Evolutionary conservation across 2,113 vertebrate species (phyloP).

Genomic region (Lepus americanus): DNA sequence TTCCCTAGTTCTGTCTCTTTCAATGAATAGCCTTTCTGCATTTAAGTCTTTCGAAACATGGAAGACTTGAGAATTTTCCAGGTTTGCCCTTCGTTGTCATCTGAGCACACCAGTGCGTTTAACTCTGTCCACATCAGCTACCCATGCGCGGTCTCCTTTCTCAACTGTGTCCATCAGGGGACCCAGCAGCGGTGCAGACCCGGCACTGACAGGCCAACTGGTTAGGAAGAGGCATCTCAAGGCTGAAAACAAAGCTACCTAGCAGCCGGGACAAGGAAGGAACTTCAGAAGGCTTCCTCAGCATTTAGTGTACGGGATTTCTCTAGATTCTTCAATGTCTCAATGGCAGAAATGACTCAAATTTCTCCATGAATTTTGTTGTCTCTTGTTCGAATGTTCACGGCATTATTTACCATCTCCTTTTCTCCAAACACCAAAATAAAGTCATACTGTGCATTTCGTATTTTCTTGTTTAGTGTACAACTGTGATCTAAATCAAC

Average conservation of each 20-base stretch:
- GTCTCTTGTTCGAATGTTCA: constrained; percentile 96
- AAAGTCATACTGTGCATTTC: constrained; percentile 97
- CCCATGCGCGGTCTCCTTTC: not conserved
- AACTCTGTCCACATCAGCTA: not conserved
- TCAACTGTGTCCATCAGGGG: not conserved
- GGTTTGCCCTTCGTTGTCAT: not conserved
- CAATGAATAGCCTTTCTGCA: not conserved
- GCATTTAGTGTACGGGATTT: constrained; percentile 88
- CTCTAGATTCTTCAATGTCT: constrained; percentile 92
- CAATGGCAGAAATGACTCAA: constrained; percentile 89
- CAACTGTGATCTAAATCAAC: constrained; percentile 94
- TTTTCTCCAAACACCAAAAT: constrained; percentile 98
- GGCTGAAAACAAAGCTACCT: not conserved
- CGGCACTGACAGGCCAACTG: not conserved
- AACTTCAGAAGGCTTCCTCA: constrained; percentile 93
- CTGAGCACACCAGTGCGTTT: not conserved
- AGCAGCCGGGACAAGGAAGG: not conserved
- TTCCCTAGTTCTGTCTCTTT: constrained; percentile 18
- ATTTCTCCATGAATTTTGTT: constrained; percentile 96
- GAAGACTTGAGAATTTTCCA: not conserved
- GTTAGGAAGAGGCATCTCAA: constrained; percentile 61
- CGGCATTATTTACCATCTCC: constrained; percentile 91
- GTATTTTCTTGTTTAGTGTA: constrained; percentile 96
- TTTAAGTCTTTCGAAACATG: not conserved
- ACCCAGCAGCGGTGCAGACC: not conserved